Base-by-base conservation (phyloP, 2,888 invertebrate species). In the Drepana falcataria region DNA sequence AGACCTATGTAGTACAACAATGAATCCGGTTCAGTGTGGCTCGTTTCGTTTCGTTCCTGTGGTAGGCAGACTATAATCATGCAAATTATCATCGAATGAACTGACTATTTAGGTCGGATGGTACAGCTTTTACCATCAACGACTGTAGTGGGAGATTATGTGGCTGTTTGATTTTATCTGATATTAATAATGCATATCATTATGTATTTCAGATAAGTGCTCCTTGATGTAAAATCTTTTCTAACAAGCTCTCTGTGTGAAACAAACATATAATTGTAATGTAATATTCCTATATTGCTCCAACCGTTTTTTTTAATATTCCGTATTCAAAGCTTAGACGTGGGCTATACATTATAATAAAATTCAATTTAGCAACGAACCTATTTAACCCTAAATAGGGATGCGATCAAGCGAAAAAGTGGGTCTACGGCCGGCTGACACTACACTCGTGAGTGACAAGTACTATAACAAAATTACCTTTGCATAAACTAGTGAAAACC, bases 351-450 rank as follows among this genome's bases (percentile, higher is more conserved):
- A 44, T 35, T 52, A 49, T 33, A 51, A 58, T 58, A 56, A 47
- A 63, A 66, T 64, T 61, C 64, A 65, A 68, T 67, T 63, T 59
- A 58, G 62, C 53, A 62, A 62, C 60, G 61, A 66, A 61, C 61
- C 65, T 66, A 68, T 75, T 71, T 75, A 73, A 70, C 77, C 75
- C 79, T 77, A 81, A 85, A 75, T 77, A 81, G 77, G 79, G 79
- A 83, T 71, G 79, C 82, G 75, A 77, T 84, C 83, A 83, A 78
- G 85, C 85, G 85, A 80, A 83, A 88, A 87, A 87, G 81, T 84
- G 79, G 81, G 73, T 74, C 75, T 68, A 69, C 75, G 77, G 73
- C 69, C 77, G 81, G 71, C 75, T 86, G 82, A 80, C 80, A 81
- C 79, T 80, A 75, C 74, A 70, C 72, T 72, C 71, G 74, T 84